These are phyloP conservation scores for Crotalus helleri DNA, from an alignment of 2,113 vertebrate species.

Conservation along the genomic window DNA sequence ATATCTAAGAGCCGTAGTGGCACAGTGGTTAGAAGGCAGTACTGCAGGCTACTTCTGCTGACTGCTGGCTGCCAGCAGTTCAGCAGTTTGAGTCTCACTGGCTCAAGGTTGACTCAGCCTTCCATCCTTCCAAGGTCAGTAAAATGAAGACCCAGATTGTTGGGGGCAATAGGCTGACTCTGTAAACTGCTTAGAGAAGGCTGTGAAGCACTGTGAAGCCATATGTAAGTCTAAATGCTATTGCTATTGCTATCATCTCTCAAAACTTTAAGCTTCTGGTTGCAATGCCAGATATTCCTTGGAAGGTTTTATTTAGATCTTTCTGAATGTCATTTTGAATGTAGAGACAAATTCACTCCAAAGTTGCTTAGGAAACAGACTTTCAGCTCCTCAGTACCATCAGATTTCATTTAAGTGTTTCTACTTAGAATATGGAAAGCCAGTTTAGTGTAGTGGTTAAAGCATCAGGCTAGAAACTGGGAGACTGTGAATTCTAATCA, in stretches of 20 bases:
- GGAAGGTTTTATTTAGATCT: background rate
- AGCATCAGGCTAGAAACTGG: background rate
- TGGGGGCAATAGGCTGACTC: too few species aligned
- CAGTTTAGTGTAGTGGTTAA: background rate
- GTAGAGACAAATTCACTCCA: background rate
- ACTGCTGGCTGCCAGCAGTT: too few species aligned
- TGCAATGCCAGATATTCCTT: background rate
- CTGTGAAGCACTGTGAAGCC: too few species aligned
- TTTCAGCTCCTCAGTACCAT: background rate
- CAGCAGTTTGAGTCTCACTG: too few species aligned
- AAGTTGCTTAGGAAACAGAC: background rate
- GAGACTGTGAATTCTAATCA: background rate
- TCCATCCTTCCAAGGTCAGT: too few species aligned
- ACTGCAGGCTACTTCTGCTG: too few species aligned
- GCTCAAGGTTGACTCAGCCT: too few species aligned
- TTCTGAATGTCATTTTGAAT: constrained; percentile 21
- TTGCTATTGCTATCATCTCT: background rate
- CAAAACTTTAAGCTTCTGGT: background rate
- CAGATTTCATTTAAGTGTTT: background rate
- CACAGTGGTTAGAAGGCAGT: too few species aligned
- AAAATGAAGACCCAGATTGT: too few species aligned
- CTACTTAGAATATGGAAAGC: background rate
- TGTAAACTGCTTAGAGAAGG: too few species aligned
- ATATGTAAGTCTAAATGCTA: too few species aligned
- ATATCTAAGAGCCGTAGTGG: background rate